phyloP scores from a whole-genome alignment of 2,797 vertebrate species.

The Tapirus indicus region DNA sequence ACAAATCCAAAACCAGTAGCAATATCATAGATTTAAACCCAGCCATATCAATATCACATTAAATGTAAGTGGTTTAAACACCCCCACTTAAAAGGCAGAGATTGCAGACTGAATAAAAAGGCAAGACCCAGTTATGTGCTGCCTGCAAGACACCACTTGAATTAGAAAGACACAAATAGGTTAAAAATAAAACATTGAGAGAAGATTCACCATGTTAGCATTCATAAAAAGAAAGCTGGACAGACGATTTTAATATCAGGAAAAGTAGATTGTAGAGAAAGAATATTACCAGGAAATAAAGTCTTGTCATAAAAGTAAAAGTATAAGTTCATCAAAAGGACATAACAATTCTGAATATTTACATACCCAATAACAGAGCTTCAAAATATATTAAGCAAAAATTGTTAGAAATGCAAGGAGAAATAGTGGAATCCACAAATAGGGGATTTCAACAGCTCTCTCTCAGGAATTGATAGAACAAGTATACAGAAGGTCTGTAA shows the following conservation, averaged over 20 bases:
- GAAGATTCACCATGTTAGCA: not conserved
- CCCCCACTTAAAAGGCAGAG: not conserved
- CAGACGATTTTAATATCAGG: not conserved
- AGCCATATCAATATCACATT: not conserved
- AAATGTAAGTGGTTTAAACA: not conserved
- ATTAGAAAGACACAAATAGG: not conserved
- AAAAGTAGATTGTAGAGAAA: not conserved
- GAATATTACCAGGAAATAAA: not conserved
- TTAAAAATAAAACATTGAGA: not conserved
- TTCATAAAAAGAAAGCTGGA: not conserved
- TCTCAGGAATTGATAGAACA: too few relatives aligned
- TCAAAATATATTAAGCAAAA: not conserved
- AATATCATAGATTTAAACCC: not conserved
- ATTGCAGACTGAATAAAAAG: not conserved
- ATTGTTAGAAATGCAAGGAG: not conserved
- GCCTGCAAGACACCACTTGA: not conserved
- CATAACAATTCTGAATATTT: not conserved
- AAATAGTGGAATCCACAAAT: not conserved
- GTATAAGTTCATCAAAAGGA: not conserved
- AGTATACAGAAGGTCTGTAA: not conserved
- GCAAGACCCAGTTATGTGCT: not conserved
- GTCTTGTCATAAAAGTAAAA: not conserved
- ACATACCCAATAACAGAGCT: not conserved
- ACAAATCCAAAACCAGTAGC: not conserved
- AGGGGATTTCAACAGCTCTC: rapidly evolving